A percentile compares a stretch with the other conserved stretches of the same genome.
Conservation (phyloP, 2,888 invertebrate species). For the Helleia helle region DNA sequence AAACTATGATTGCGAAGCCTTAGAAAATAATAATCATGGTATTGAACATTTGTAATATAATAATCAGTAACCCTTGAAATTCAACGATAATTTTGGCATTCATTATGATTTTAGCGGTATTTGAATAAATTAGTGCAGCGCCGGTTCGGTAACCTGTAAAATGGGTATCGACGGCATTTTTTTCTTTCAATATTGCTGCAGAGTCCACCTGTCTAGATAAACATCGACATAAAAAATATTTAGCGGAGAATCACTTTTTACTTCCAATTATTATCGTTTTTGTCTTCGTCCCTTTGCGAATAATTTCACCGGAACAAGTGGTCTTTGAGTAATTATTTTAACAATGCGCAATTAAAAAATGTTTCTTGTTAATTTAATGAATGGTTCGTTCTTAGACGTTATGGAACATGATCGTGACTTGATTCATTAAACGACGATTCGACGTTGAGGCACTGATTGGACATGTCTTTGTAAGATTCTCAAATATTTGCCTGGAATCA, state of each 20-base stretch:
- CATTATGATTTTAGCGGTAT: no score
- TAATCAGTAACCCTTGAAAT: no score
- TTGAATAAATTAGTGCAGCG: no score
- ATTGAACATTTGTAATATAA: no score
- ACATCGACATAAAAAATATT: not conserved
- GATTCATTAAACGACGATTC: slow-evolving; percentile 10
- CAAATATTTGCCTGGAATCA: no score
- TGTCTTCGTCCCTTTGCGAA: slow-evolving; percentile 6
- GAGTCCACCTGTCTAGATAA: not conserved
- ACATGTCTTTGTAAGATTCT: not conserved
- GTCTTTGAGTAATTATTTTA: slow-evolving; percentile 8
- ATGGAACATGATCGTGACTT: slow-evolving; percentile 14
- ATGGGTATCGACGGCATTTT: no score
- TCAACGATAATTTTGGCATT: no score
- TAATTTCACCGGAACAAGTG: slow-evolving; percentile 9
- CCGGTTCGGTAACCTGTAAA: no score
- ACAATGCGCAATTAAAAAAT: slow-evolving; percentile 15
- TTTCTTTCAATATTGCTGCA: no score
- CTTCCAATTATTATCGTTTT: slow-evolving; percentile 7
- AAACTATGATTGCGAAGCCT: no score
- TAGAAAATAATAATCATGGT: no score
- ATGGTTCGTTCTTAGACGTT: slow-evolving; percentile 8
- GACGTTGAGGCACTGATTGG: not conserved
- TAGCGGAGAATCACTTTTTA: slow-evolving; percentile 4
- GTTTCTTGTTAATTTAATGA: slow-evolving; percentile 13